Evolutionary conservation across 92 coral and sea anemone species (phyloP).

Genomic region (Phenganax stokvisi): DNA sequence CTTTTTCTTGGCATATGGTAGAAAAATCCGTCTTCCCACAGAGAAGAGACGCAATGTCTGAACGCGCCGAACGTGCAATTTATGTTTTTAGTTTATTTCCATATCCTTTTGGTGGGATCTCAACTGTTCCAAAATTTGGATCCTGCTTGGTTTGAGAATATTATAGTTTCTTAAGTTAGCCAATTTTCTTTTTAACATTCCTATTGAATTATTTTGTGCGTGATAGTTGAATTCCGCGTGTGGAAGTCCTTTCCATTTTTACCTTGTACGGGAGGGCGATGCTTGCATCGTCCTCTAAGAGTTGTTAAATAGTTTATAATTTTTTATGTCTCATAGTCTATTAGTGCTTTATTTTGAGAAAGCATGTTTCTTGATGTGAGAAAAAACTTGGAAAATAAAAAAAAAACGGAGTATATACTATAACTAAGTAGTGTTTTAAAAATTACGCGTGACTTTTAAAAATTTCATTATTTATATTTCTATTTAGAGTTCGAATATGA

Average conservation of each 20-base stretch:
- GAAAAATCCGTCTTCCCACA: neutral
- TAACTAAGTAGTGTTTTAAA: neutral
- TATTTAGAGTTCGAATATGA: slow-evolving; percentile 32
- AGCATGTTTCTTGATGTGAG: slow-evolving; percentile 39
- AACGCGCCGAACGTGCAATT: slow-evolving; percentile 1
- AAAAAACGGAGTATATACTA: neutral
- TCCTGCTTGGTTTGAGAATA: neutral
- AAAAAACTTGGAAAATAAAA: slow-evolving; percentile 14
- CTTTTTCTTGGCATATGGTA: neutral
- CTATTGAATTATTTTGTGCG: slow-evolving; percentile 15
- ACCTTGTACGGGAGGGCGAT: neutral
- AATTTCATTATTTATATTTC: slow-evolving; percentile 35
- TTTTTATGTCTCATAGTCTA: neutral
- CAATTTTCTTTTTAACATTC: slow-evolving; percentile 20
- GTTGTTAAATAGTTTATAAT: slow-evolving; percentile 26
- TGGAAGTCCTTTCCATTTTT: slow-evolving; percentile 12
- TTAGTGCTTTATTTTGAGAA: slow-evolving; percentile 27
- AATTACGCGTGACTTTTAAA: slow-evolving; percentile 36
- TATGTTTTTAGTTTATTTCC: neutral
- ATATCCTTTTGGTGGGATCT: slow-evolving; percentile 17
- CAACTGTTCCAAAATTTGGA: slow-evolving; percentile 12
- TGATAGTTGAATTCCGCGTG: slow-evolving; percentile 6
- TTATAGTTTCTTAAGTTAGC: slow-evolving; percentile 14
- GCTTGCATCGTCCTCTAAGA: neutral
- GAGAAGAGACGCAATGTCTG: slow-evolving; percentile 3